Evolutionary conservation across 2,888 invertebrate species (phyloP).

Genomic region (Callyntrura sp.): DNA sequence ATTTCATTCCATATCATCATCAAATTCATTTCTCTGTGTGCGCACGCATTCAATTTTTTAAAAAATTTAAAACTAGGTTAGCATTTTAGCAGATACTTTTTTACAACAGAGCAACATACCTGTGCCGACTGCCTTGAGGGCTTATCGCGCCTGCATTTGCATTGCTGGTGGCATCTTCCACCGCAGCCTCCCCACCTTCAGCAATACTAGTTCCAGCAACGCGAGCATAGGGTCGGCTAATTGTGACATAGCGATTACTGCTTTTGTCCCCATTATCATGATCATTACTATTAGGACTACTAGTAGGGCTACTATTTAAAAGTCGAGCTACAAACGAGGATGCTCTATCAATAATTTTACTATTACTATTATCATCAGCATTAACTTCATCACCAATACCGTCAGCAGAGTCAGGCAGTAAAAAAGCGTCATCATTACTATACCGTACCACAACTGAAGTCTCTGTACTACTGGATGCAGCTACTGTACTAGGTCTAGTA

Average conservation of each 20-base stretch:
- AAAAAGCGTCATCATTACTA: slow-evolving; percentile 82
- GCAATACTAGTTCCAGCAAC: slow-evolving; percentile 80
- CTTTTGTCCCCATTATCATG: slow-evolving; percentile 71
- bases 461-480: slow-evolving; percentile 82
- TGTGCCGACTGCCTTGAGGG: slow-evolving; percentile 74
- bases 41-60: background rate
- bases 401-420: slow-evolving; percentile 80
- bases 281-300: slow-evolving; percentile 57
- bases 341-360: slow-evolving; percentile 52
- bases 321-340: slow-evolving; percentile 61
- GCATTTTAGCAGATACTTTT: background rate
- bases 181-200: slow-evolving; percentile 78
- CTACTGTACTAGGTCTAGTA: slow-evolving; percentile 34
- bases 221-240: slow-evolving; percentile 83
- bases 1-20: background rate
- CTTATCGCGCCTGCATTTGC: slow-evolving; percentile 62
- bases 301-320: slow-evolving; percentile 67
- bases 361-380: slow-evolving; percentile 47
- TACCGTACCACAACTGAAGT: slow-evolving; percentile 83
- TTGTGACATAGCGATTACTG: slow-evolving; percentile 82
- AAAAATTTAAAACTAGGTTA: background rate
- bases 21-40: background rate
- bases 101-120: slow-evolving; percentile 71
- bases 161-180: slow-evolving; percentile 66
- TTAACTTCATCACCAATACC: slow-evolving; percentile 62